Percentiles rank a stretch among this genome's conserved stretches.
Evolutionary conservation across 2,888 invertebrate species (phyloP).

Genomic region (Podotricha telesiphe): DNA sequence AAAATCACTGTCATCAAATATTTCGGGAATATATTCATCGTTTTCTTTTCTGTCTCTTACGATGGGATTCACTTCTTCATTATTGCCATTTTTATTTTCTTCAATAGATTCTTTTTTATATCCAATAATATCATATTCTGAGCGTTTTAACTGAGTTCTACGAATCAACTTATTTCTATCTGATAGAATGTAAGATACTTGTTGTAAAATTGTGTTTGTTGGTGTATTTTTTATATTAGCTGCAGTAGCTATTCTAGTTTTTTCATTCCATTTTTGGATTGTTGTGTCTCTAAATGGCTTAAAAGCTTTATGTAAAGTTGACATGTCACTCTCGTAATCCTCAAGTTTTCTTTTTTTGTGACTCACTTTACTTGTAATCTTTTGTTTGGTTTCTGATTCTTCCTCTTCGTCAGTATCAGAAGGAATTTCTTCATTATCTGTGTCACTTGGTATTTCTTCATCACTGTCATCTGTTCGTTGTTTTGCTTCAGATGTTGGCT

Average conservation of each 20-base stretch:
- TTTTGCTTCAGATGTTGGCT: conserved; percentile 44
- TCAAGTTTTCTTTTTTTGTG: conserved; percentile 81
- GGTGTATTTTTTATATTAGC: conserved; percentile 85
- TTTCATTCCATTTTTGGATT: conserved; percentile 97
- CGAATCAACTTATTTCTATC: conserved; percentile 90
- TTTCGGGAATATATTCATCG: conserved; percentile 89
- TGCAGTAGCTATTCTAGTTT: conserved; percentile 89
- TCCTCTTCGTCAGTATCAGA: conserved; percentile 83
- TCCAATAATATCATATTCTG: conserved; percentile 88
- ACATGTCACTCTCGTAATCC: conserved; percentile 84
- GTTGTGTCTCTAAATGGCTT: conserved; percentile 89
- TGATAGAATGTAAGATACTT: conserved; percentile 92
- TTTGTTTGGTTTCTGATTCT: conserved; percentile 51
- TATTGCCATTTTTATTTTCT: conserved; percentile 50
- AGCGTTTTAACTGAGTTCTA: conserved; percentile 91
- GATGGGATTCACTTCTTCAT: conserved; percentile 53
- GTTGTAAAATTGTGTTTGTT: conserved; percentile 87
- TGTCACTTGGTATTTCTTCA: conserved; percentile 77
- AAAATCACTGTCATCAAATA: conserved; percentile 98
- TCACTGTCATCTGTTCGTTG: conserved; percentile 60
- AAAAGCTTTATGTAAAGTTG: conserved; percentile 84
- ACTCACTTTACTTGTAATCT: conserved; percentile 20
- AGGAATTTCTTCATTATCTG: conserved; percentile 86
- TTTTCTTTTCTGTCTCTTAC: conserved; percentile 65
- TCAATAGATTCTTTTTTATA: conserved; percentile 59